phyloP scores from a whole-genome alignment of 2,113 vertebrate species.

The Rafetus swinhoei region DNA sequence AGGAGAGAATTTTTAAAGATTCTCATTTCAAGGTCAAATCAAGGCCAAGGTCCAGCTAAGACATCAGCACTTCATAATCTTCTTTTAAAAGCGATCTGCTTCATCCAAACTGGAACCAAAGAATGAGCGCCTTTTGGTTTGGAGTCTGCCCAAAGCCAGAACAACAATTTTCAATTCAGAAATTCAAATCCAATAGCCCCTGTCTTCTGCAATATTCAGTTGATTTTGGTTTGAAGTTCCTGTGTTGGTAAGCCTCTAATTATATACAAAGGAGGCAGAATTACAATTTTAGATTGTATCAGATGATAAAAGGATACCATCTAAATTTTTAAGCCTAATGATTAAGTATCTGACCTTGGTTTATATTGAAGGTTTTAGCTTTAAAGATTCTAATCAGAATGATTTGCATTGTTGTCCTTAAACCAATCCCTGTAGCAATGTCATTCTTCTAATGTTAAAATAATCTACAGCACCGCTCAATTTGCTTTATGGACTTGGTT shows the following conservation, averaged over 20 bases:
- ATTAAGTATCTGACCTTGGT: background rate
- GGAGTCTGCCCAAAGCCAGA: background rate
- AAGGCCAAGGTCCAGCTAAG: conserved; percentile 26
- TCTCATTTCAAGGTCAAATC: conserved; percentile 24
- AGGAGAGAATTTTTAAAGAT: conserved; percentile 19
- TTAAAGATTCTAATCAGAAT: conserved; percentile 12
- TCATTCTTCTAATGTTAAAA: background rate
- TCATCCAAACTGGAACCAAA: conserved; percentile 10
- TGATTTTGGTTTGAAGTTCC: background rate
- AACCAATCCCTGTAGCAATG: conserved; percentile 1
- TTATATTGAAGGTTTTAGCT: background rate
- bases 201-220: background rate
- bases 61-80: background rate
- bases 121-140: background rate
- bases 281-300: background rate
- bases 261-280: conserved; percentile 22
- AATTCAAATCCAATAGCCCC: background rate
- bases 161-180: background rate
- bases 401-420: conserved; percentile 26
- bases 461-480: background rate
- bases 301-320: background rate
- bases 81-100: background rate
- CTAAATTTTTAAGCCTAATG: conserved; percentile 11
- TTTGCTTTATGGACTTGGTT: background rate
- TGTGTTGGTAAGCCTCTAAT: background rate